These are phyloP conservation scores for Chrysolina oricalcia DNA, from an alignment of 2,888 invertebrate species.

Conservation along the genomic window DNA sequence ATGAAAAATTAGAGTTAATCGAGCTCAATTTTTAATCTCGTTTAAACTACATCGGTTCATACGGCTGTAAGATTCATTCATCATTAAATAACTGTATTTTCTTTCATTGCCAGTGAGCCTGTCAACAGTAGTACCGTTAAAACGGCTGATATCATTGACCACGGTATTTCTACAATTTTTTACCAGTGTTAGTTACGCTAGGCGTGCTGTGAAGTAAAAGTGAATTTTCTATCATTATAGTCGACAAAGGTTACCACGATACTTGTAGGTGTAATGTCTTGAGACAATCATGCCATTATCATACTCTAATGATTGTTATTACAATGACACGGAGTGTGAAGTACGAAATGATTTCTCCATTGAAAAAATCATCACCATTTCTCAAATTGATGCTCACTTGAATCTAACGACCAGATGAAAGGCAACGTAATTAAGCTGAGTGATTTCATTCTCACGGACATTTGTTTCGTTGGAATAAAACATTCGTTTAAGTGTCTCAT, in stretches of 20 bases:
- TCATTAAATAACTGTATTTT: not conserved
- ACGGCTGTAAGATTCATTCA: too few relatives aligned
- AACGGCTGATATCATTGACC: slow-evolving; percentile 1
- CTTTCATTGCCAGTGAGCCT: not conserved
- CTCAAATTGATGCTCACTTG: not conserved
- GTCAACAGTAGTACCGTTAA: not conserved
- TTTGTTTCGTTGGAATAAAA: too few relatives aligned
- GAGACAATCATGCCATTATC: slow-evolving; percentile 15
- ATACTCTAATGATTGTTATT: slow-evolving; percentile 4
- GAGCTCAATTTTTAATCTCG: too few relatives aligned
- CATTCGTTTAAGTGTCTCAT: too few relatives aligned
- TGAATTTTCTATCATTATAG: slow-evolving; percentile 10
- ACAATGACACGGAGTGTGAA: not conserved
- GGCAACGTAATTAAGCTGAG: not conserved
- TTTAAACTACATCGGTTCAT: too few relatives aligned
- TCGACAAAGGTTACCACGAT: slow-evolving; percentile 8
- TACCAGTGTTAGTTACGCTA: not conserved
- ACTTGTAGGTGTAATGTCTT: not conserved
- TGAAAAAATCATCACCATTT: slow-evolving; percentile 1
- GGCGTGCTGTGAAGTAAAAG: slow-evolving; percentile 5
- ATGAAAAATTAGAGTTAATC: too few relatives aligned
- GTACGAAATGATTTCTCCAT: slow-evolving; percentile 5
- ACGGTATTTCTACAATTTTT: not conserved
- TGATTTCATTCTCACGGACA: not conserved
- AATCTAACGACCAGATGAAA: not conserved